Evolutionary conservation across 2,888 invertebrate species (phyloP).

Genomic region (Patella pellucida): DNA sequence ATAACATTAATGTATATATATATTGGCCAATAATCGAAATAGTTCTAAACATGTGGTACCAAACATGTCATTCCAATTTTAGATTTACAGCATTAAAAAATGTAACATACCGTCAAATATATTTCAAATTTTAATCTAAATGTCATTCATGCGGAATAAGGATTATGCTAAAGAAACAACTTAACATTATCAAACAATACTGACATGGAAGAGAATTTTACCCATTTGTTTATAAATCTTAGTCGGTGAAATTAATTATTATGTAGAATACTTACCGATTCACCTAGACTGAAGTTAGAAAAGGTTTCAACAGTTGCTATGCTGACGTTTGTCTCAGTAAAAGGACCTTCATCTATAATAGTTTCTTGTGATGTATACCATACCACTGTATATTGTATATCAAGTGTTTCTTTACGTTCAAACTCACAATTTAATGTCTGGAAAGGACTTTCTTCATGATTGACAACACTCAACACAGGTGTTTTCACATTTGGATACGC

Average conservation of each 20-base stretch:
- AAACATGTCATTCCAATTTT: no score
- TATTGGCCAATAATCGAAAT: no score
- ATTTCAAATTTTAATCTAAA: no score
- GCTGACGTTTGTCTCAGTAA: slow-evolving; percentile 14
- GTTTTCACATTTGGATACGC: slow-evolving; percentile 30
- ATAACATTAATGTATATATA: no score
- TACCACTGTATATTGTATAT: slow-evolving; percentile 20
- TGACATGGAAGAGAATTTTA: no score
- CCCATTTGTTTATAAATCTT: no score
- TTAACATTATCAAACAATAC: no score
- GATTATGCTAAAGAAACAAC: no score
- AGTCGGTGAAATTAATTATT: neutral
- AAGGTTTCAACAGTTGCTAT: slow-evolving; percentile 7
- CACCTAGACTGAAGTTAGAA: slow-evolving; percentile 16
- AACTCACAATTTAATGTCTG: slow-evolving; percentile 31
- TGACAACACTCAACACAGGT: slow-evolving; percentile 30
- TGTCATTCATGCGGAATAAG: no score
- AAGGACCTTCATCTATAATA: slow-evolving; percentile 19
- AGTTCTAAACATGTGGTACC: no score
- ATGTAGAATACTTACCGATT: slow-evolving; percentile 18
- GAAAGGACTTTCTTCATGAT: slow-evolving; percentile 28
- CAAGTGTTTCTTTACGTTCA: neutral
- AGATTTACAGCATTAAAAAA: no score
- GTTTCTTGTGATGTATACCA: slow-evolving; percentile 22
- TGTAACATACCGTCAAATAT: no score